Evolutionary conservation across 2,888 invertebrate genomes (phyloP).

Genomic region (Rhimphoctona megacephalus): DNA sequence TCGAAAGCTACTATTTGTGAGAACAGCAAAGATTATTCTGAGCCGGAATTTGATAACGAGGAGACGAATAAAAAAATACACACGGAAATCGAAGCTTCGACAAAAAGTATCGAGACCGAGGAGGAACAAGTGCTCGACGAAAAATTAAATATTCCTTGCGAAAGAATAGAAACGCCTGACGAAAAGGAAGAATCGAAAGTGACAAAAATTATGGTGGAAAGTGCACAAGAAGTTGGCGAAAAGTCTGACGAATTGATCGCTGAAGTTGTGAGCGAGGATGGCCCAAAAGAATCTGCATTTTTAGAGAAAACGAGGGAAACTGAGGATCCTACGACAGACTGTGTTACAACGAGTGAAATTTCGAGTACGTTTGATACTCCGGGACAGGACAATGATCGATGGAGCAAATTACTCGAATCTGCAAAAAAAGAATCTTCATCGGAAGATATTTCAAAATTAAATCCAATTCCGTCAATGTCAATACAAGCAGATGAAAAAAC

Average conservation of each 20-base stretch:
- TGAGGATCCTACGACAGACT: constrained; percentile 36
- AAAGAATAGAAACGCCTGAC: constrained; percentile 18
- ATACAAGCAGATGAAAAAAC: constrained; percentile 69
- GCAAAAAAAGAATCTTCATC: constrained; percentile 1
- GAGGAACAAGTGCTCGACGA: constrained; percentile 26
- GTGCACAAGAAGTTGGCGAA: neutral
- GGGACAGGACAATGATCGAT: neutral
- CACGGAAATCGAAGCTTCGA: constrained; percentile 25
- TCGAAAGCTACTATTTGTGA: constrained; percentile 21
- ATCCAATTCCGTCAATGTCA: neutral
- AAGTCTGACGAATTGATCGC: constrained; percentile 27
- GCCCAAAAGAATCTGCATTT: neutral
- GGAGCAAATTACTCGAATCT: neutral
- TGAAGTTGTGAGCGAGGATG: constrained; percentile 7
- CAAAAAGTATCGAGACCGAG: constrained; percentile 16
- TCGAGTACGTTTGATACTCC: constrained; percentile 3
- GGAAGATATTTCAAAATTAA: constrained; percentile 18
- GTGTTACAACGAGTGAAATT: constrained; percentile 29
- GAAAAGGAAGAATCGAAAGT: constrained; percentile 17
- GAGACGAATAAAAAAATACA: constrained; percentile 35
- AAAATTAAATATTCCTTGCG: constrained; percentile 1
- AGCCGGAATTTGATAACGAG: constrained; percentile 29
- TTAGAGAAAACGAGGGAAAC: constrained; percentile 31
- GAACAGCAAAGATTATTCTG: constrained; percentile 43
- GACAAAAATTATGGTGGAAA: constrained; percentile 37